Evolutionary conservation across 2,113 vertebrate genomes (phyloP), one percentile per base, ranked within the genome.

Genomic region (Columbina picui): DNA sequence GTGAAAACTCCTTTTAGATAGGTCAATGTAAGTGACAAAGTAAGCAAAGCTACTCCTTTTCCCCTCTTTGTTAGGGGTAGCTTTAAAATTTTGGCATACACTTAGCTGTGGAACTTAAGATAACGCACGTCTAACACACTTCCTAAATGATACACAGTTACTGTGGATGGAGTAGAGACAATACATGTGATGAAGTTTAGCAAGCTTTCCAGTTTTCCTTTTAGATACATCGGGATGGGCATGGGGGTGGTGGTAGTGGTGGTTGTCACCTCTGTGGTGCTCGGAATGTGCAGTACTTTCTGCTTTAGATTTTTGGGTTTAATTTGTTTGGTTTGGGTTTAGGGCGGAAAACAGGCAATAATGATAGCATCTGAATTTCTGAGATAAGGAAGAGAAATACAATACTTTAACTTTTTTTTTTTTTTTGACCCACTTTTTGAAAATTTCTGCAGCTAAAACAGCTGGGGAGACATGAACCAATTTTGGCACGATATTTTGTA

Each of bases 1-100:
- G 57, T 74, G 83, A 97, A 93, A 87, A 27, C 64, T 94, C 57
- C 39, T 96, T 96, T 94, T 71, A 93, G 96, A 82, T 69, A 73
- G 53, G 53, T 75, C 55, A 95, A 29, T 32, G 21, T 30, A 86
- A 93, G 30, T 60, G 57, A 79, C 38, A 89, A 87, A 89, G 38
- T 61, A 82, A 92, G 84, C 70, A 93, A 78, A 92, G 30, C n/a
- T 87, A 71, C 52, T 93, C 69, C 71, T 77, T 68, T 95, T 50
- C 84, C 78, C 18, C 8, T 78, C 38, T 87, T 75, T 85, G 87
- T 79, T 89, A 49, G n/a, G 38, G 8, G 6, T 49, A 85, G 27
- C 55, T 87, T 89, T 85, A 85, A 94, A 52, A 73, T 76, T 85
- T 89, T 32, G 26, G 13, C n/a, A 21, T 41, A 36, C 4, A 14